Evolutionary conservation across 2,113 vertebrate genomes (phyloP).

Genomic region (Grus americana): DNA sequence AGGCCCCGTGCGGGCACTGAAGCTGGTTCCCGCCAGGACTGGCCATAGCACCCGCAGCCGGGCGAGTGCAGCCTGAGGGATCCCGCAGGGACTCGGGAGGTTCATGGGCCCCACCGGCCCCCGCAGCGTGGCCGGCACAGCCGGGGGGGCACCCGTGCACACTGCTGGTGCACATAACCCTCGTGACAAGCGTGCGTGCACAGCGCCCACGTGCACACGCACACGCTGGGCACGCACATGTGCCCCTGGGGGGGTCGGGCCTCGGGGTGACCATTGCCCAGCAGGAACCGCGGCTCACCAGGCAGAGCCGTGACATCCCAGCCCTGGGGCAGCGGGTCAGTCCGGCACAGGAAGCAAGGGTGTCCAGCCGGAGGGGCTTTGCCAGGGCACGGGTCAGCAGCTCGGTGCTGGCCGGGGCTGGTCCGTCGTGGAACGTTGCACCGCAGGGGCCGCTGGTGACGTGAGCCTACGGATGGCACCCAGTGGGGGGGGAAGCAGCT

Average conservation of each 20-base stretch:
- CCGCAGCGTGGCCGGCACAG: no score
- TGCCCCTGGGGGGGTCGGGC: rapidly evolving
- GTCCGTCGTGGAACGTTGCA: rapidly evolving
- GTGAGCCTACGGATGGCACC: neutral
- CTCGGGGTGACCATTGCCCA: neutral
- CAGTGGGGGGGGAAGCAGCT: neutral
- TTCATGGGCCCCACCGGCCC: neutral
- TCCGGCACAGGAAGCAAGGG: rapidly evolving
- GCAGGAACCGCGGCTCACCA: neutral
- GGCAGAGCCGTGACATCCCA: neutral
- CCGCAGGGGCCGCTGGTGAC: neutral
- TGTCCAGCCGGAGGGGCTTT: no score
- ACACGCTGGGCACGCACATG: neutral
- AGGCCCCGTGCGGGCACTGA: no score
- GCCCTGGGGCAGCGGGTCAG: neutral
- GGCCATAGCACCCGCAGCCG: rapidly evolving
- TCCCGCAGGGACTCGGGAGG: neutral
- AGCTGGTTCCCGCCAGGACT: no score
- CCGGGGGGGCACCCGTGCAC: rapidly evolving
- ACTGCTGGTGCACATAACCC: rapidly evolving
- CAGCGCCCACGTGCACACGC: neutral
- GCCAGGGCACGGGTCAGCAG: rapidly evolving
- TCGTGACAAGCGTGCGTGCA: neutral
- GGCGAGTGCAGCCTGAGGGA: neutral
- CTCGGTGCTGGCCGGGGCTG: rapidly evolving